Evolutionary conservation across 2,113 vertebrate species (phyloP).

Genomic region (Perca flavescens): DNA sequence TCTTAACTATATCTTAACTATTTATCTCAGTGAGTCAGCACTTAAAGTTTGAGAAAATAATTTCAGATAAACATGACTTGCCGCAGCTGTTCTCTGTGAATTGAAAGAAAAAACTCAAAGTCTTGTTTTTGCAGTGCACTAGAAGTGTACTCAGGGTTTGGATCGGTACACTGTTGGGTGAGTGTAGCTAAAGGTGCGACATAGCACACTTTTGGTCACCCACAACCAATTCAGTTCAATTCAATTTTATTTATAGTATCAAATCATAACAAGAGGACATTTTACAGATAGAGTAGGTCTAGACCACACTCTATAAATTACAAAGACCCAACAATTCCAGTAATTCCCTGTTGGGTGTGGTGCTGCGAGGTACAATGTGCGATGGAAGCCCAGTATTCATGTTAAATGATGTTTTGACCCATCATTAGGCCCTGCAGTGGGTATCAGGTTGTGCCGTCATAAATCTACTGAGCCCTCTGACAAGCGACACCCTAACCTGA

Average conservation of each 20-base stretch:
- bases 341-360: too few species aligned
- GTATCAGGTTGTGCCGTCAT: not conserved
- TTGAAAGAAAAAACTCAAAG: not conserved
- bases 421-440: too few species aligned
- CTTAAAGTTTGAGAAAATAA: too few species aligned
- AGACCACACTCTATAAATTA: too few species aligned
- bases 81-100: not conserved
- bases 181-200: not conserved
- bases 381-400: too few species aligned
- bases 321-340: too few species aligned
- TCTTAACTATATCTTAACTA: too few species aligned
- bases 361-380: not conserved
- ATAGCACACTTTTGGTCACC: not conserved
- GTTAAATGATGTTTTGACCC: too few species aligned
- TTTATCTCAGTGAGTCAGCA: too few species aligned
- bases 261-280: too few species aligned
- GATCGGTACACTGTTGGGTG: not conserved
- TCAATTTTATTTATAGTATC: too few species aligned
- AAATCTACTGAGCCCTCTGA: not conserved
- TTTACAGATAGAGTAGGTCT: too few species aligned
- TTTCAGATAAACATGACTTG: not conserved
- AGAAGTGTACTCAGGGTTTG: not conserved
- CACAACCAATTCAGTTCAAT: not conserved
- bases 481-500: not conserved
- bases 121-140: not conserved